These are phyloP conservation scores for Pampus argenteus DNA, from an alignment of 2,797 vertebrate species.

Conservation along the genomic window DNA sequence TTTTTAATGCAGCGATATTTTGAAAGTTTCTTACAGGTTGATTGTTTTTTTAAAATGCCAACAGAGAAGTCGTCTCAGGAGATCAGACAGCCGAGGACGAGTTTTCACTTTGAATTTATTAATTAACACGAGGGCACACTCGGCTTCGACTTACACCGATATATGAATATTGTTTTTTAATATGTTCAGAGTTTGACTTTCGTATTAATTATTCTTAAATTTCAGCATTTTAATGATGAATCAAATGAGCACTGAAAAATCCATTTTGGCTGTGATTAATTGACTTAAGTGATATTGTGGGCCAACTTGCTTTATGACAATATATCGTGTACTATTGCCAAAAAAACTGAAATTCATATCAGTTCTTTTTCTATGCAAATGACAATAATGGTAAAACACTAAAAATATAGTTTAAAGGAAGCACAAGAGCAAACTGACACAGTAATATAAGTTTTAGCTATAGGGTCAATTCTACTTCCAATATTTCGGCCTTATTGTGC, in stretches of 20 bases:
- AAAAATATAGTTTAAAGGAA: too few relatives aligned
- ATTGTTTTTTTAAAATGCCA: slow-evolving; percentile 70
- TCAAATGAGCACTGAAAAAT: not conserved
- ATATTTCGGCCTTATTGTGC: too few relatives aligned
- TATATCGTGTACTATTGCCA: not conserved
- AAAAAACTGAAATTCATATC: not conserved
- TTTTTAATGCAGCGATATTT: slow-evolving; percentile 57
- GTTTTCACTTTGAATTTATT: slow-evolving; percentile 48
- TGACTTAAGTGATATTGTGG: not conserved
- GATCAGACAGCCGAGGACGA: slow-evolving; percentile 23
- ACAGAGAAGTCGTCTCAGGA: slow-evolving; percentile 50
- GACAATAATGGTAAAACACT: too few relatives aligned
- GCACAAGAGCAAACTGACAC: too few relatives aligned
- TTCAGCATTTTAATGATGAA: not conserved
- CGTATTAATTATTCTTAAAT: not conserved
- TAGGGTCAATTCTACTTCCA: too few relatives aligned
- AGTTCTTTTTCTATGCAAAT: too few relatives aligned
- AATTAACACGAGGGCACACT: slow-evolving; percentile 21
- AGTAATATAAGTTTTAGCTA: too few relatives aligned
- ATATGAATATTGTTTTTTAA: not conserved
- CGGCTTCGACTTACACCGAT: not conserved
- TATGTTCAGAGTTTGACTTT: not conserved
- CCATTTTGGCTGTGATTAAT: not conserved
- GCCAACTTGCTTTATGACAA: not conserved
- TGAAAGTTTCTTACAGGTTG: slow-evolving; percentile 61